phyloP scores from a whole-genome alignment of 2,888 invertebrate species.

The Ferrisia virgata region DNA sequence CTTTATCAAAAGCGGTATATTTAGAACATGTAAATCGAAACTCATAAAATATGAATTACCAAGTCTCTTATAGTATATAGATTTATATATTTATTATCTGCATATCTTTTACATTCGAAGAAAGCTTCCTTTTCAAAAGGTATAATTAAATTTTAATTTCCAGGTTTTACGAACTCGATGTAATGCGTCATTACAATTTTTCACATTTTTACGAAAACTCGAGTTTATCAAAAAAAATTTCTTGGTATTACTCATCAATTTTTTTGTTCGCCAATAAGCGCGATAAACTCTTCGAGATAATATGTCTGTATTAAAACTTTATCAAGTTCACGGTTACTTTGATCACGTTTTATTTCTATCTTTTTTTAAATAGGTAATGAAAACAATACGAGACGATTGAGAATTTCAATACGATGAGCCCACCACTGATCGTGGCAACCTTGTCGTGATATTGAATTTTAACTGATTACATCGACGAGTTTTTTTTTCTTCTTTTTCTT shows the following conservation, averaged over 20 bases:
- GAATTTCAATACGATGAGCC: not conserved
- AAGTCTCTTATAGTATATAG: too few relatives aligned
- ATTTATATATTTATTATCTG: too few relatives aligned
- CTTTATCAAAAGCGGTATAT: not conserved
- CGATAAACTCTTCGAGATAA: not conserved
- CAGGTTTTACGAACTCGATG: not conserved
- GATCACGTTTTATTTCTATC: not conserved
- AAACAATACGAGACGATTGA: not conserved
- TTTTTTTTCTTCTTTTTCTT: not conserved
- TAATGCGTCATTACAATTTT: not conserved
- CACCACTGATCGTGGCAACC: not conserved
- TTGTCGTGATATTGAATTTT: slow-evolving; percentile 23
- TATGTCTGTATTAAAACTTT: not conserved
- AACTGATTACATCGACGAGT: not conserved
- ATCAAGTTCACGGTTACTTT: slow-evolving; percentile 7
- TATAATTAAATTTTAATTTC: not conserved
- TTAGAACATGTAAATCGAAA: not conserved
- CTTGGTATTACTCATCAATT: not conserved
- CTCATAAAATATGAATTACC: not conserved
- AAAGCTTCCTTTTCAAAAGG: not conserved
- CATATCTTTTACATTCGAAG: too few relatives aligned
- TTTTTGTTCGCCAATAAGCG: not conserved
- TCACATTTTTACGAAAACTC: not conserved
- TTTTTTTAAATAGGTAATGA: not conserved
- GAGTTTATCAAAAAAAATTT: not conserved